Evolutionary conservation across 2,888 invertebrate genomes (phyloP).

Genomic region (Troides oblongomaculatus): DNA sequence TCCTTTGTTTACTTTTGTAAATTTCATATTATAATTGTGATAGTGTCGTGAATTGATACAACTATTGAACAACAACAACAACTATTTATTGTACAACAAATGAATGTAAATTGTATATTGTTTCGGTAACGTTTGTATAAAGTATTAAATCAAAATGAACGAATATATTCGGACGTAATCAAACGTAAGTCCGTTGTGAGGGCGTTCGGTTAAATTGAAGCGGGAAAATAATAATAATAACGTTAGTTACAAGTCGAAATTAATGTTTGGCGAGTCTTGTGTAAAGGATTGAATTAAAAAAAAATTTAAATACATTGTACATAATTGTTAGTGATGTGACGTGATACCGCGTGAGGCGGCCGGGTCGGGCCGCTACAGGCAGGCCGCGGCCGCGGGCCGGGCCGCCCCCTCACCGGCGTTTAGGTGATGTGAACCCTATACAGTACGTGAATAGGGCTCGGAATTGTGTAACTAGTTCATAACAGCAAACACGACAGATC

Average conservation of each 20-base stretch:
- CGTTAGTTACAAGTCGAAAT: conserved; percentile 72
- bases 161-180: conserved; percentile 63
- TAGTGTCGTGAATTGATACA: conserved; percentile 41
- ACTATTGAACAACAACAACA: neutral
- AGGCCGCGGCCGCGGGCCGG: conserved; percentile 16
- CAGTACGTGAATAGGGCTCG: conserved; percentile 19
- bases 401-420: conserved; percentile 24
- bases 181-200: conserved; percentile 68
- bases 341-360: conserved; percentile 50
- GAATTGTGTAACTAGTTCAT: conserved; percentile 24
- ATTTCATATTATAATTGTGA: conserved; percentile 42
- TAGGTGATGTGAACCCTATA: conserved; percentile 22
- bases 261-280: conserved; percentile 72
- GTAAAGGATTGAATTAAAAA: conserved; percentile 45
- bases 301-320: conserved; percentile 53
- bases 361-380: conserved; percentile 3
- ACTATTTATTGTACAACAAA: conserved; percentile 32
- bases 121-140: conserved; percentile 43
- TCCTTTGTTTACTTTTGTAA: conserved; percentile 52
- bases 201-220: conserved; percentile 50
- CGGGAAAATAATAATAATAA: conserved; percentile 38
- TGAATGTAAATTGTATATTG: conserved; percentile 28
- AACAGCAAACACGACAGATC: conserved; percentile 45
- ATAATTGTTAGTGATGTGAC: conserved; percentile 71
- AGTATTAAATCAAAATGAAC: conserved; percentile 54